Percentiles rank a stretch among this genome's conserved stretches.
phyloP scores from a whole-genome alignment of 2,113 vertebrate genomes.

The Excalfactoria chinensis region DNA sequence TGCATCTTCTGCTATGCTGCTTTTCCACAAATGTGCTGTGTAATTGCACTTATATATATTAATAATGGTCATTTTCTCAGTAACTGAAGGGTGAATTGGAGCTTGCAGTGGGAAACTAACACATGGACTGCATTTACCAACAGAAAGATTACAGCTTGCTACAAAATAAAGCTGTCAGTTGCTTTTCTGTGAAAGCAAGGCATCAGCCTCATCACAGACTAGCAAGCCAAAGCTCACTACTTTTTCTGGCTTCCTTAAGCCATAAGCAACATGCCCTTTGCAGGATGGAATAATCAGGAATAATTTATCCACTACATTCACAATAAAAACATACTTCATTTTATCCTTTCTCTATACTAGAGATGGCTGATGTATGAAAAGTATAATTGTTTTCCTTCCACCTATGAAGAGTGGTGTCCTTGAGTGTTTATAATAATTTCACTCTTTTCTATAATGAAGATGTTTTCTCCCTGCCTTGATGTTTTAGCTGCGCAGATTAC shows the following conservation, averaged over 20 bases:
- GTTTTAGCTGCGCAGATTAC: background rate
- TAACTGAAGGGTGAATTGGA: background rate
- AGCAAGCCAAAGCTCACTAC: background rate
- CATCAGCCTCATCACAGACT: fast-evolving
- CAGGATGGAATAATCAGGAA: background rate
- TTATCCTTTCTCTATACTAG: background rate
- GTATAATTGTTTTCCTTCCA: background rate
- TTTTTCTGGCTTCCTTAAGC: background rate
- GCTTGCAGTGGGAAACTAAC: background rate
- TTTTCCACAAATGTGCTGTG: fast-evolving
- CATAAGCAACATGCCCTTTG: background rate
- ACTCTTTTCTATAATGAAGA: background rate
- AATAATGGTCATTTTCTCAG: background rate
- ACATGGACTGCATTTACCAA: fast-evolving
- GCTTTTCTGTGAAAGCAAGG: background rate
- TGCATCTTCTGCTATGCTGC: background rate
- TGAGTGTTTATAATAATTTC: background rate
- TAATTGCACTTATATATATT: background rate
- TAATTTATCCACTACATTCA: background rate
- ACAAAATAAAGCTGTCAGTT: background rate
- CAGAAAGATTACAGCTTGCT: background rate
- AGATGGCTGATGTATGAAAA: background rate
- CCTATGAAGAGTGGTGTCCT: background rate
- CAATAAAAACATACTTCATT: background rate
- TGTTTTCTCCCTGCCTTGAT: background rate